Base-by-base conservation (phyloP, 2,113 vertebrate genomes). In the Electrona antarctica region DNA sequence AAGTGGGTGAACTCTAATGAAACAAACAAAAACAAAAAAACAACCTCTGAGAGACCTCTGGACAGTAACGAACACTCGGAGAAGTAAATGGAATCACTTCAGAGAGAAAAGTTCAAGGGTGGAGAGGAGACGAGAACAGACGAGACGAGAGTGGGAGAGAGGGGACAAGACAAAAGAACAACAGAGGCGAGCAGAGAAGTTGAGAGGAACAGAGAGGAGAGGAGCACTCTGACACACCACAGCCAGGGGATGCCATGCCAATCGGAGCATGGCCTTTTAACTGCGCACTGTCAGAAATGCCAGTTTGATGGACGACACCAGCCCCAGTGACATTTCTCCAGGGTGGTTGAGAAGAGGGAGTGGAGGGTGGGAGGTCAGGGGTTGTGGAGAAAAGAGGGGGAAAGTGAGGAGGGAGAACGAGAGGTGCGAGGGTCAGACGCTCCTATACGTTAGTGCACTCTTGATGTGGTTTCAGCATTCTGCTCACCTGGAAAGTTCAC, bases 251-350 rank as follows among this genome's bases (percentile, higher is more conserved):
- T 86, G 72, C 84, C 69, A 83, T 85, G 89, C 80, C 89, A 92
- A 90, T 89, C 86, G 75, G 85, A 91, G 85, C 89, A 87, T 86
- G 88, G 88, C 87, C 88, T 91, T 91, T 92, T 88, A 90, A 87
- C 69, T 73, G 8, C 65, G 71, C 60, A 66, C 83, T 81, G 90
- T 90, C 89, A 88, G 77, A 86, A 81, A 87, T 80, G 92, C 81
- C 90, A 90, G 89, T 87, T 91, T 92, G 92, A 93, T 80, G 79
- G 84, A 89, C 82, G 73, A 83, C 60, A 60, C 67, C 46, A 73
- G 71, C 75, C 80, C 79, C 60, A 77, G 84, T 92, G 90, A 92
- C 90, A 91, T 90, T 88, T 92, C 86, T 92, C 87, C 69, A 46
- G 84, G 81, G 88, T 54, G 57, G 50, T 64, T 61, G 4, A 69